These are phyloP conservation scores for Drosophila pseudotalamancana DNA, from an alignment of 2,888 invertebrate species.

Conservation along the genomic window DNA sequence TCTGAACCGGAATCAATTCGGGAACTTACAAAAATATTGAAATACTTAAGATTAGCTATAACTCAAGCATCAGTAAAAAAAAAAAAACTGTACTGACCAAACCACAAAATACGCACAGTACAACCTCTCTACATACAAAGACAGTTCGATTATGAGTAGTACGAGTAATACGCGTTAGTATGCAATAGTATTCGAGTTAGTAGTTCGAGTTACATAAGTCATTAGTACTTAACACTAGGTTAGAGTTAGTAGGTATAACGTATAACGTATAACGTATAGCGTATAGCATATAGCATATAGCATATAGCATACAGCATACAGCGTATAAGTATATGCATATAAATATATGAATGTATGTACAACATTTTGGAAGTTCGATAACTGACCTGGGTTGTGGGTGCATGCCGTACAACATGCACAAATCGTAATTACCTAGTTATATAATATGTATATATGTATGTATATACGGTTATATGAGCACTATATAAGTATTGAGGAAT, in stretches of 20 bases:
- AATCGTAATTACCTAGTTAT: conserved; percentile 57
- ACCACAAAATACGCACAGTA: conserved; percentile 41
- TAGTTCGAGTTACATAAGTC: conserved; percentile 60
- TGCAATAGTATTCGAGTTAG: conserved; percentile 56
- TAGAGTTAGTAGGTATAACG: too few species aligned
- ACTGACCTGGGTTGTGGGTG: conserved; percentile 74
- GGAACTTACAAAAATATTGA: conserved; percentile 45
- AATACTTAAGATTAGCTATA: conserved; percentile 42
- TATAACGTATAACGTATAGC: too few species aligned
- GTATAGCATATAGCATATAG: too few species aligned
- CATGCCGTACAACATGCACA: conserved; percentile 69
- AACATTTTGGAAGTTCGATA: conserved; percentile 74
- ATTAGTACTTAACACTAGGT: conserved; percentile 50
- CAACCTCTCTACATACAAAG: conserved; percentile 52
- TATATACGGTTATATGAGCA: conserved; percentile 61
- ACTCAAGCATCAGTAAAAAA: conserved; percentile 24
- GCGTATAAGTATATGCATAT: conserved; percentile 41
- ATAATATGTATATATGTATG: conserved; percentile 35
- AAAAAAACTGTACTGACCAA: conserved; percentile 23
- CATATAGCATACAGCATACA: too few species aligned
- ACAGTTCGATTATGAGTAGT: conserved; percentile 34
- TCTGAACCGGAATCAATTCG: conserved; percentile 29
- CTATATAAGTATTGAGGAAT: conserved; percentile 50
- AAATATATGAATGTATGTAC: conserved; percentile 47
- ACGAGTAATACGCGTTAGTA: conserved; percentile 51